Evolutionary conservation across 2,888 invertebrate genomes (phyloP), one percentile per base, ranked within the genome.

Genomic region (Ypsolopha scabrella): DNA sequence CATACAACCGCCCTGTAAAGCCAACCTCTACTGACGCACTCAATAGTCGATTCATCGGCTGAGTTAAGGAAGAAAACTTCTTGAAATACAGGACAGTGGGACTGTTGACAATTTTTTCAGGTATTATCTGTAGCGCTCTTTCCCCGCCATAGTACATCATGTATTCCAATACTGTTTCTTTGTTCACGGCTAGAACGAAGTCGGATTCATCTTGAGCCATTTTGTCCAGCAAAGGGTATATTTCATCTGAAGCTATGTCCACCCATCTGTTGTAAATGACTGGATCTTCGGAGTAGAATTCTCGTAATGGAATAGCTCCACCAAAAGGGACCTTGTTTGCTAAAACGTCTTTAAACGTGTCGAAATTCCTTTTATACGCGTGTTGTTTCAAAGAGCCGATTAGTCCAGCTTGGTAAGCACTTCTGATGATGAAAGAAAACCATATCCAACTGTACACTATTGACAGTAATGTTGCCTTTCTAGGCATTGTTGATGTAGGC

Each of bases 21-120:
- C 77, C 78, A 2, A 60, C 61, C 58, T 79, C 78, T 8, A 67
- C 54, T 34, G 63, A 57, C n/a, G 56, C 57, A 41, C 63, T 65
- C 51, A 78, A 54, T 34, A 68, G 52, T 14, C 57, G 56, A 52
- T 57, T 70, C 1, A 76, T 49, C 1, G 72, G 65, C 7, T 52
- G 37, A 3, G 60, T 55, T 6, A 76, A 49, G 0, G 70, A 65
- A 3, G 74, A 72, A 58, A 61, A 64, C 48, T 67, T 74, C 48
- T 57, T 73, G 35, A 70, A 71, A 58, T 68, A 75, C 47, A 79
- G 63, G 8, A 72, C 77, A 1, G 66, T 65, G 3, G 77, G 77
- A 57, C 71, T 75, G 43, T 67, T 72, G 0, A 74, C 62, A 48
- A 78, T 74, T 51, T 75, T 75, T 11, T 69, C 59, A 1, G 75